phyloP scores from a whole-genome alignment of 2,113 vertebrate species.

The Strix uralensis region DNA sequence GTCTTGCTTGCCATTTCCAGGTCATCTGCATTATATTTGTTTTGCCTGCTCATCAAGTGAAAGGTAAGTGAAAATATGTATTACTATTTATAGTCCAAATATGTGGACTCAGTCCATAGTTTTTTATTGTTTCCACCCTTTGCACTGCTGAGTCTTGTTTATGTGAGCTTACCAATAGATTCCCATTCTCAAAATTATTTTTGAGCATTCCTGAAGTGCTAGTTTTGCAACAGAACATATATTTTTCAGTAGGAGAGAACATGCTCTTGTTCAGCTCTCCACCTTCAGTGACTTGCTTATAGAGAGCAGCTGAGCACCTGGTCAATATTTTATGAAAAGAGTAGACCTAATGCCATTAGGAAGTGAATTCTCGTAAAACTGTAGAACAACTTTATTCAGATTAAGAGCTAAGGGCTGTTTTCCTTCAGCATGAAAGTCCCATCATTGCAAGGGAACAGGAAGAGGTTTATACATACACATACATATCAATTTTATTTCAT shows the following conservation, averaged over 20 bases:
- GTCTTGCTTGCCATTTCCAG: background rate
- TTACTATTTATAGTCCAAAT: background rate
- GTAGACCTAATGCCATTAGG: background rate
- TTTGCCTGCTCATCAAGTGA: background rate
- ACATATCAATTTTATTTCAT: background rate
- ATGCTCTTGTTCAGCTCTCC: background rate
- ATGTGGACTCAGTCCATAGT: background rate
- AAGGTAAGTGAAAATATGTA: background rate
- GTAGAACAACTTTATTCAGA: background rate
- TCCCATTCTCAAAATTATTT: background rate
- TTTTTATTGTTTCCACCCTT: background rate
- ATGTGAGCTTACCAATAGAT: background rate
- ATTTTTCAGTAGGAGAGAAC: background rate
- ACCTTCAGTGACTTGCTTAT: background rate
- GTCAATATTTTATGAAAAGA: constrained; percentile 16
- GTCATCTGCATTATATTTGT: background rate
- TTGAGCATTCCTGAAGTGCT: background rate
- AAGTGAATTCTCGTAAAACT: background rate
- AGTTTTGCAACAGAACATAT: background rate
- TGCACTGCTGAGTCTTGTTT: background rate
- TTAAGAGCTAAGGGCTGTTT: background rate
- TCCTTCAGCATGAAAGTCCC: background rate
- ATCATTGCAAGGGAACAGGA: background rate
- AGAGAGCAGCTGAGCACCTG: background rate
- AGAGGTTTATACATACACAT: background rate